Evolutionary conservation across 2,888 invertebrate species (phyloP).

Genomic region (Bombyx huttoni): DNA sequence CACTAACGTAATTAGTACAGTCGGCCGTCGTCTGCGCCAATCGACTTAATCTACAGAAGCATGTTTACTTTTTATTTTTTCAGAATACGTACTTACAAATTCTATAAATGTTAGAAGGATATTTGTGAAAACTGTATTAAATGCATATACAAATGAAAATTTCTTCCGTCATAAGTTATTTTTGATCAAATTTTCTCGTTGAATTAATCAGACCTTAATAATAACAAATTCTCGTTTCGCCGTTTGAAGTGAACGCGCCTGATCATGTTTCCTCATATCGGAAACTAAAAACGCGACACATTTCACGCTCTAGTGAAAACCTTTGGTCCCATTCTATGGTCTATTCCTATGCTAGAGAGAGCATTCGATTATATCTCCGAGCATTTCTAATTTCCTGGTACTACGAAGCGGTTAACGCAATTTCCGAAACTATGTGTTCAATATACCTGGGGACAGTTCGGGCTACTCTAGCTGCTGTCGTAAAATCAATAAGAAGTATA

Average conservation of each 20-base stretch:
- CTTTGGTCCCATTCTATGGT: slow-evolving; percentile 20
- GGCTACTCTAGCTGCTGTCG: slow-evolving; percentile 45
- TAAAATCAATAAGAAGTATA: slow-evolving; percentile 56
- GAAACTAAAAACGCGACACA: slow-evolving; percentile 20
- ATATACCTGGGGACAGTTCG: slow-evolving; percentile 47
- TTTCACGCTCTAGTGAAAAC: slow-evolving; percentile 17
- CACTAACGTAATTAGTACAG: slow-evolving; percentile 62
- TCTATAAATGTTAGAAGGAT: too few species aligned
- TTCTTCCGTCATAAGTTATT: too few species aligned
- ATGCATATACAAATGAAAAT: too few species aligned
- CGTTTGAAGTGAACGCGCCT: slow-evolving; percentile 7
- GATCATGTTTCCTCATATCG: slow-evolving; percentile 12
- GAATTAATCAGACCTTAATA: too few species aligned
- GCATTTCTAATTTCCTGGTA: slow-evolving; percentile 71
- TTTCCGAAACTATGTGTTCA: slow-evolving; percentile 58
- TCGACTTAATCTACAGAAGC: slow-evolving; percentile 32
- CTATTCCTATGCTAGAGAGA: slow-evolving; percentile 45
- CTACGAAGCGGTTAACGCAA: slow-evolving; percentile 68
- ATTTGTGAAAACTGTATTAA: too few species aligned
- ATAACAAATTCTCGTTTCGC: too few species aligned
- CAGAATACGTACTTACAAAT: too few species aligned
- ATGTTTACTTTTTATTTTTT: slow-evolving; percentile 33
- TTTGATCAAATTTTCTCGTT: too few species aligned
- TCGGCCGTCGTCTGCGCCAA: slow-evolving; percentile 36
- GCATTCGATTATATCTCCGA: slow-evolving; percentile 67